phyloP scores from a whole-genome alignment of 2,113 vertebrate genomes.

The Dasyornis broadbenti region DNA sequence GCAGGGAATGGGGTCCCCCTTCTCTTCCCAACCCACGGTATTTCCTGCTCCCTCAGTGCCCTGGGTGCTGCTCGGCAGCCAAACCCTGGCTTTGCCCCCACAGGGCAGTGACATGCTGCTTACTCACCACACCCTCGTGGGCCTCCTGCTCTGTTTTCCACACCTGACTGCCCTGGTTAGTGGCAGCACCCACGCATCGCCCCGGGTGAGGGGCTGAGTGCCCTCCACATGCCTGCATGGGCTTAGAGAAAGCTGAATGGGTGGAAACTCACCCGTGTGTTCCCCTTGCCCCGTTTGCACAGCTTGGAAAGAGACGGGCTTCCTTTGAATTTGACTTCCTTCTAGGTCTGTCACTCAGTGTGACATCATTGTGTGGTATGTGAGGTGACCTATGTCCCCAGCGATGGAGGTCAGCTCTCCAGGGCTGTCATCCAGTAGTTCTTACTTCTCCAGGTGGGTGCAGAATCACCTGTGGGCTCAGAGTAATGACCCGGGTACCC shows the following conservation, averaged over 20 bases:
- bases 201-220: not conserved
- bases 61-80: rapidly evolving
- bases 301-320: not conserved
- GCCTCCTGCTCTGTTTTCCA: not conserved
- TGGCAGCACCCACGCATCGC: not conserved
- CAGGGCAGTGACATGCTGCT: constrained; percentile 10
- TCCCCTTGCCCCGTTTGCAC: not conserved
- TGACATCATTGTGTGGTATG: not conserved
- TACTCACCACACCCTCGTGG: not conserved
- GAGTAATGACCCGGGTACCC: rapidly evolving
- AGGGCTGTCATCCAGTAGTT: not conserved
- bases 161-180: not conserved
- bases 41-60: not conserved
- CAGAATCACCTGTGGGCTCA: not conserved
- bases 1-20: not conserved
- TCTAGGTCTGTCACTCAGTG: not conserved
- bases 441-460: not conserved
- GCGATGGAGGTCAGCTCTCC: not conserved
- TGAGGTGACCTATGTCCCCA: not conserved
- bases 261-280: not conserved
- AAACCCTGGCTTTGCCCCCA: not conserved
- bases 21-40: not conserved
- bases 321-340: not conserved
- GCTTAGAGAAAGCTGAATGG: not conserved
- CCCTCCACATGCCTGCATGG: rapidly evolving